These are phyloP conservation scores for Macroramphosus scolopax DNA, from an alignment of 2,797 vertebrate species.

Conservation along the genomic window DNA sequence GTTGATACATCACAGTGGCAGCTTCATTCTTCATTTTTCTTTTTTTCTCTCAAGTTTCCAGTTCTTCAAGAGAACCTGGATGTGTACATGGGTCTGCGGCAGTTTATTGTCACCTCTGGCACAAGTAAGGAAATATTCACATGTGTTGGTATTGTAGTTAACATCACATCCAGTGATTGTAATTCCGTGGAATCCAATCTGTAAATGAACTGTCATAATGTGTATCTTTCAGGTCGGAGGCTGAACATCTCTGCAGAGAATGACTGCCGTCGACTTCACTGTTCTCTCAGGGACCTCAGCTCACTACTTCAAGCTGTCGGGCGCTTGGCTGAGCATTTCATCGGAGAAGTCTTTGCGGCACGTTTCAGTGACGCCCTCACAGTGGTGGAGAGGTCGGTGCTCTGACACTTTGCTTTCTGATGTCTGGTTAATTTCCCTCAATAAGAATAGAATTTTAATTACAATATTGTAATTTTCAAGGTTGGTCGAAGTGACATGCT, in stretches of 20 bases:
- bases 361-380: conserved; percentile 91
- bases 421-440: no score
- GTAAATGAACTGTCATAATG: neutral
- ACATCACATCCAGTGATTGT: no score
- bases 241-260: conserved; percentile 95
- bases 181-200: neutral
- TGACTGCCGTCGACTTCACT: conserved; percentile 92
- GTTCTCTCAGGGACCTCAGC: conserved; percentile 93
- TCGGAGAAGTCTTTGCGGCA: conserved; percentile 87
- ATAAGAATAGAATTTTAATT: no score
- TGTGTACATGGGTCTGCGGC: conserved; percentile 94
- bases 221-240: conserved; percentile 81
- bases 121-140: conserved; percentile 68
- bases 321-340: conserved; percentile 93
- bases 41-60: conserved; percentile 80
- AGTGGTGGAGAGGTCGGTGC: conserved; percentile 90
- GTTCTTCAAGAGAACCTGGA: conserved; percentile 96
- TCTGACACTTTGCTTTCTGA: no score
- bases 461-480: conserved; percentile 65
- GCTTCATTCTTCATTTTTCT: conserved; percentile 1
- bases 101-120: conserved; percentile 88
- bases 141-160: neutral
- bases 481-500: conserved; percentile 93
- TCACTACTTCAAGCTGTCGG: conserved; percentile 94
- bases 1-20: no score